Evolutionary conservation across 2,113 vertebrate species (phyloP), one percentile per base, ranked within the genome.

Genomic region (Osmerus eperlanus): DNA sequence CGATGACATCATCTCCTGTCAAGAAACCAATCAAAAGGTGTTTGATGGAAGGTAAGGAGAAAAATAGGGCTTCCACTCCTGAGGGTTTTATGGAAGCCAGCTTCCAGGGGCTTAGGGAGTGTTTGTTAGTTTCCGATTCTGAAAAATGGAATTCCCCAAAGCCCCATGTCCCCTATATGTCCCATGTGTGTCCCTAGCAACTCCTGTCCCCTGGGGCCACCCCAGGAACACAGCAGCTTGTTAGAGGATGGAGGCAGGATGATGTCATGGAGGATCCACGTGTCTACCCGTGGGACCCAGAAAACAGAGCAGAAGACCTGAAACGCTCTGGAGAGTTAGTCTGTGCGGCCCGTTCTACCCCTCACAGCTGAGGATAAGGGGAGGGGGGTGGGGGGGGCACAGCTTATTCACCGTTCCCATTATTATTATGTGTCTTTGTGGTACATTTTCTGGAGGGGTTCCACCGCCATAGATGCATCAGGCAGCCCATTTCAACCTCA

Each of bases 71-170:
- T 9, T 5, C 14, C 54, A 36, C 28, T 29, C 15, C 29, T 64
- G 16, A 36, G 62, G 32, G 62, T 21, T 41, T 36, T 64, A 62
- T 28, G 16, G 28, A 28, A 64, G 62, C n/a, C 16, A 61, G 68
- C 63, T 74, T 66, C 28, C 53, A 6, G 65, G 19, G 47, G 67
- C 75, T 74, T 51, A 70, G 72, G 71, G 72, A 75, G 65, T 81
- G 73, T 85, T 62, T 80, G 65, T 73, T 71, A 76, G 71, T 79
- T 82, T 83, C 77, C 75, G 71, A 74, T 65, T 14, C 62, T 15
- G 23, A 5, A 47, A 32, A 28, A 64, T 16, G n/a, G 6, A 7
- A 28, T 54, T 80, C 69, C 75, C 66, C 62, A 67, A 53, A 67
- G 74, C 73, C 68, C 13, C 6, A 3, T 71, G 77, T 68, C 66